A percentile compares a stretch with the other conserved stretches of the same genome.
Conservation (phyloP, 92 coral and sea anemone species). For the Plumapathes pennacea region DNA sequence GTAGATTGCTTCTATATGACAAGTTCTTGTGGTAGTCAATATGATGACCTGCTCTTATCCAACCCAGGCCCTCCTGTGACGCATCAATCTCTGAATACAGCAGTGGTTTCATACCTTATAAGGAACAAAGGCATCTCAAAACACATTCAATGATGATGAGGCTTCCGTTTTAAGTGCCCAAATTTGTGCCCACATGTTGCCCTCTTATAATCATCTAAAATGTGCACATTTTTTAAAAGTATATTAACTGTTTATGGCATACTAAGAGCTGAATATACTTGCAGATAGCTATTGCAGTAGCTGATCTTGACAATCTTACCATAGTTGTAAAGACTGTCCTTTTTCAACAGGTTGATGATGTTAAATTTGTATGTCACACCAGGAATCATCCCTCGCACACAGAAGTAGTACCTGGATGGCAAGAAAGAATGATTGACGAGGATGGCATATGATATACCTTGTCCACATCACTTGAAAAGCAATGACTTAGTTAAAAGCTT, state of each 20-base stretch:
- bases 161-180: no score
- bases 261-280: not conserved
- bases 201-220: no score
- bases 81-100: conserved; percentile 79
- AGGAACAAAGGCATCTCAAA: not conserved
- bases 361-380: conserved; percentile 89
- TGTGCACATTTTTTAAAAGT: no score
- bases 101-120: conserved; percentile 88
- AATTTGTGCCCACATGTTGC: no score
- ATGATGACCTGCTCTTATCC: conserved; percentile 83
- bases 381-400: conserved; percentile 83
- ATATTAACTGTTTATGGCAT: no score
- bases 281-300: not conserved
- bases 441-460: no score
- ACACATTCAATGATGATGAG: no score
- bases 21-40: conserved; percentile 68
- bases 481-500: no score
- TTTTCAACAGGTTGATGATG: conserved; percentile 85
- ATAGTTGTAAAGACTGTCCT: conserved; percentile 90
- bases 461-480: no score
- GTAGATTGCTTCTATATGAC: conserved; percentile 57
- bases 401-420: conserved; percentile 77
- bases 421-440: no score
- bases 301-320: conserved; percentile 59
- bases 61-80: conserved; percentile 53